Percentiles rank a stretch among this genome's conserved stretches.
phyloP scores from a whole-genome alignment of 1,140 invertebrate genomes.

The Bombus confusus region DNA sequence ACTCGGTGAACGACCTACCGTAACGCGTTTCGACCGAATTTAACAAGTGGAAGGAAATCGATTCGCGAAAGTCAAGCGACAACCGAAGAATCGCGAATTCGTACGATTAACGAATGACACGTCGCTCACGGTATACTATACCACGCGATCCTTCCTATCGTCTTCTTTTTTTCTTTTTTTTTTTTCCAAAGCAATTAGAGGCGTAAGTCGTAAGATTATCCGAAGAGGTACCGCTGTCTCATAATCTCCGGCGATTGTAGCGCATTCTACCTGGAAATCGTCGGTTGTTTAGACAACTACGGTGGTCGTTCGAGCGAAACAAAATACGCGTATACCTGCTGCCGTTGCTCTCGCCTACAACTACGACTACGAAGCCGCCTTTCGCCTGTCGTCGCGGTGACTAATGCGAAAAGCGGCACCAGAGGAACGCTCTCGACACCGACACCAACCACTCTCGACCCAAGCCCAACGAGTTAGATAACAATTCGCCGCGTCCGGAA shows the following conservation, averaged over 20 bases:
- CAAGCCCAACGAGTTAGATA: slow-evolving; percentile 38
- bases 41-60: slow-evolving; percentile 31
- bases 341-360: slow-evolving; percentile 13
- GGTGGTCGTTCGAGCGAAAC: slow-evolving; percentile 61
- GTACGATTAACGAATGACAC: not conserved
- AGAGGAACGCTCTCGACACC: slow-evolving; percentile 1
- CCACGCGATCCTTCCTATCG: not conserved
- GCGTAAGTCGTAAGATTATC: slow-evolving; percentile 27
- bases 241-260: slow-evolving; percentile 45
- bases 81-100: not conserved
- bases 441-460: not conserved
- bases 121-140: not conserved
- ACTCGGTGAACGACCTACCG: slow-evolving; percentile 46
- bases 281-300: slow-evolving; percentile 39
- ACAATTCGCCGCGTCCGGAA: slow-evolving; percentile 47
- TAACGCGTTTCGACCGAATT: slow-evolving; percentile 40
- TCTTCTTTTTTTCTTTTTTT: not conserved
- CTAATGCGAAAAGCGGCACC: slow-evolving; percentile 52
- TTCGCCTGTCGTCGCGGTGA: slow-evolving; percentile 56
- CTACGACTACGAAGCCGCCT: slow-evolving; percentile 30
- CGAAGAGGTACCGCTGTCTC: not conserved
- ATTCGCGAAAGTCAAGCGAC: slow-evolving; percentile 23
- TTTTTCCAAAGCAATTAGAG: slow-evolving; percentile 24
- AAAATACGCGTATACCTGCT: slow-evolving; percentile 59
- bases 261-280: slow-evolving; percentile 55